Evolutionary conservation across 2,113 vertebrate genomes (phyloP).

Genomic region (Tauraco erythrolophus): DNA sequence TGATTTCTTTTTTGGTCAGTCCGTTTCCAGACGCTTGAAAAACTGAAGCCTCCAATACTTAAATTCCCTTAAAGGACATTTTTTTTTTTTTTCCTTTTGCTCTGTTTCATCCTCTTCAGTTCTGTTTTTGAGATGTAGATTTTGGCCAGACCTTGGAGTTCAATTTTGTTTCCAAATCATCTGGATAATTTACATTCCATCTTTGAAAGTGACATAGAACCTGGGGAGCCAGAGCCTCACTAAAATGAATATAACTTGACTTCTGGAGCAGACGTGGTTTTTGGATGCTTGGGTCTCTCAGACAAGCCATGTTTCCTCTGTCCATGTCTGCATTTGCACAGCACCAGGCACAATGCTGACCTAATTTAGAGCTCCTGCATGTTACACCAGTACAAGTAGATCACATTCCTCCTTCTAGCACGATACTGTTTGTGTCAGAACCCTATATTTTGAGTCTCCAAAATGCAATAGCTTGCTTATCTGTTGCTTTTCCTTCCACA

Average conservation of each 20-base stretch:
- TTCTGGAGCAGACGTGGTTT: not conserved
- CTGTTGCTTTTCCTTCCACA: not conserved
- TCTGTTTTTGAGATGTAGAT: not conserved
- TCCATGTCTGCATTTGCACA: not conserved
- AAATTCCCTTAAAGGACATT: not conserved
- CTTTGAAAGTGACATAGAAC: not conserved
- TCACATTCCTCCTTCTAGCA: not conserved
- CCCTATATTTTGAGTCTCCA: not conserved
- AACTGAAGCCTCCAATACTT: not conserved
- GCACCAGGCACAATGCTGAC: not conserved
- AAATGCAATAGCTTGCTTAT: not conserved
- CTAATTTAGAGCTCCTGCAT: not conserved
- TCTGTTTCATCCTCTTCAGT: not conserved
- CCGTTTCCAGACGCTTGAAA: not conserved
- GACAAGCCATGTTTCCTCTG: not conserved
- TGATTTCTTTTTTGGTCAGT: not conserved
- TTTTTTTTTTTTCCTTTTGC: rapidly evolving
- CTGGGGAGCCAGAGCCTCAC: not conserved
- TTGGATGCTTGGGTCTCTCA: not conserved
- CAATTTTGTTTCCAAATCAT: not conserved
- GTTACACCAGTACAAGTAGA: not conserved
- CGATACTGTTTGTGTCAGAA: not conserved
- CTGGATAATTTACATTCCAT: not conserved
- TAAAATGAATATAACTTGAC: not conserved
- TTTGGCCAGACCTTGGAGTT: not conserved